Evolutionary conservation across 2,113 vertebrate genomes (phyloP), one percentile per base, ranked within the genome.

Genomic region (Ceratotherium simum): DNA sequence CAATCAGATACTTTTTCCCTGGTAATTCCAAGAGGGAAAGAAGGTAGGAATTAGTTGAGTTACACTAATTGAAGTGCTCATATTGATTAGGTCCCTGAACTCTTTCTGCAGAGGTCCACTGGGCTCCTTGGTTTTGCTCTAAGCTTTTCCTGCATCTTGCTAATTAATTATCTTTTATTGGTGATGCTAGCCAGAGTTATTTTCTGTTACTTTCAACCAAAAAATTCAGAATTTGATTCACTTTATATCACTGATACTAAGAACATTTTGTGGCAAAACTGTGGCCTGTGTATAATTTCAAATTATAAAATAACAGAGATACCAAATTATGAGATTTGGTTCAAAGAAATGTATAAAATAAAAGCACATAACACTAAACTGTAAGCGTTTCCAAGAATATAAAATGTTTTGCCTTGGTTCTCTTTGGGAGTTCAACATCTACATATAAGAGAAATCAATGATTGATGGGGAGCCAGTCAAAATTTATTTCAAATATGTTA

Each of bases 401-500:
- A 6, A 79, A 67, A 46, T 46, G 25, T 67, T 94, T 73, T 80
- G 9, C 29, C 83, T 75, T 70, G 27, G 4, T 86, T 97, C 20
- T 92, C 23, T 80, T 80, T 60, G 9, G 29, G 70, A 60, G 9
- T 90, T 93, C 72, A 92, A 33, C 12, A 76, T 33, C 20, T 58
- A 72, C 27, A 70, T 81, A 29, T 60, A 96, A 91, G 23, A 91
- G 11, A 87, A 92, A 88, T 36, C 62, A 93, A 9, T 83, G 69
- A 87, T 92, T 78, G 3, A 27, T 70, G 11, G 42, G 36, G 25
- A 95, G 5, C 18, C n/a, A 87, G 58, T 91, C 18, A 76, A 84
- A 94, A 81, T 72, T 94, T 87, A 92, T 95, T 97, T 94, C 72
- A 90, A 97, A 96, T 96, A 78, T 72, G 27, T 85, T 81, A 67